These are phyloP conservation scores for Hyposmocoma kahamanoa DNA, from an alignment of 1,140 invertebrate genomes.

Conservation along the genomic window DNA sequence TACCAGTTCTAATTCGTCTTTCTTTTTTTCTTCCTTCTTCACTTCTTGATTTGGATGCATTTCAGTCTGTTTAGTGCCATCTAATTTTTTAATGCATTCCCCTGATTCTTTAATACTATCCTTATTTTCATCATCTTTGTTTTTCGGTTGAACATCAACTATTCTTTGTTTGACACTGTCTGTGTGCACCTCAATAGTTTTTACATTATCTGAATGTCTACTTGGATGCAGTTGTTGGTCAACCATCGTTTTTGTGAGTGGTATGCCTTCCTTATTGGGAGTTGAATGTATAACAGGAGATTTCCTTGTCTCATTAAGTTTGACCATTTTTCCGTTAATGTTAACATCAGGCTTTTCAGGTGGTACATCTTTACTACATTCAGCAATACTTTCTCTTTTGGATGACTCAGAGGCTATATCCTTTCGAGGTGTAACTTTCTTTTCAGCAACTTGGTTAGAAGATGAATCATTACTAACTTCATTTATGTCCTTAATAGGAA, in stretches of 20 bases:
- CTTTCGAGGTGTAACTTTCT: slow-evolving; percentile 8
- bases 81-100: no score
- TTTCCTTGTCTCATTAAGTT: slow-evolving; percentile 58
- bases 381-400: background rate
- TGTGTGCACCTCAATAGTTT: slow-evolving; percentile 64
- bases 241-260: slow-evolving; percentile 64
- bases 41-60: no score
- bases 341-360: slow-evolving; percentile 46
- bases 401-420: slow-evolving; percentile 1
- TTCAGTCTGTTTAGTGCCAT: no score
- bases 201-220: slow-evolving; percentile 59
- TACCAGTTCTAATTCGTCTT: no score
- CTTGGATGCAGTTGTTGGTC: slow-evolving; percentile 56
- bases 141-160: slow-evolving; percentile 25
- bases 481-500: slow-evolving; percentile 43
- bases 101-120: no score
- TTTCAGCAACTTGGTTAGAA: slow-evolving; percentile 36
- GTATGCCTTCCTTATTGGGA: slow-evolving; percentile 60
- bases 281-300: slow-evolving; percentile 62
- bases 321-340: slow-evolving; percentile 53
- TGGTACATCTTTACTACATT: slow-evolving; percentile 17
- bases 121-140: background rate
- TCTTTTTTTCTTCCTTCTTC: no score
- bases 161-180: slow-evolving; percentile 44
- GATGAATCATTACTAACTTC: slow-evolving; percentile 38